Conservation (phyloP, 2,797 vertebrate genomes). For the Amblyopsis hoosieri region DNA sequence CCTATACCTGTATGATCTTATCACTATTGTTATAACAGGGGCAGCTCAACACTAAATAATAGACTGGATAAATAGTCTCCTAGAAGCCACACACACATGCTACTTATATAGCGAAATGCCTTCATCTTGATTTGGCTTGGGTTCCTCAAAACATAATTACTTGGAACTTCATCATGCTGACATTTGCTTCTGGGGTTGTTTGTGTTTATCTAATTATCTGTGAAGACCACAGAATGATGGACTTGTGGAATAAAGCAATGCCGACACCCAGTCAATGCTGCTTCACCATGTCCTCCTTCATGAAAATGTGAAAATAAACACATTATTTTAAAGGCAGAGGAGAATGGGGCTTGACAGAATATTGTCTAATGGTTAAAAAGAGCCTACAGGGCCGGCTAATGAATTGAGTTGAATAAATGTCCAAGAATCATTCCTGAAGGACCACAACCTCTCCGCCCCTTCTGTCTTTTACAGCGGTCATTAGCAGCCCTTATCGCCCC, state of each 20-base stretch:
- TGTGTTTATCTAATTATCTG: conserved; percentile 1
- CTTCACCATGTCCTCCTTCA: conserved; percentile 3
- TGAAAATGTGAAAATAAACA: conserved; percentile 28
- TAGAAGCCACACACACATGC: no score
- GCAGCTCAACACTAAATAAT: neutral
- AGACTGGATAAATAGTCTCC: neutral
- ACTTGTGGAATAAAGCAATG: neutral
- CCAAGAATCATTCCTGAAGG: conserved; percentile 30
- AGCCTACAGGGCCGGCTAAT: conserved; percentile 36
- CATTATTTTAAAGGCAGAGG: neutral
- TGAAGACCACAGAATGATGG: conserved; percentile 1
- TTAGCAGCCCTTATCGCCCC: conserved; percentile 72
- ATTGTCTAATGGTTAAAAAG: conserved; percentile 28
- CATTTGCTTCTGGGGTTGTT: neutral
- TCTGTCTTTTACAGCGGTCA: conserved; percentile 71
- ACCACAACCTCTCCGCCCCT: conserved; percentile 6
- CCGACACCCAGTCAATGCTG: neutral
- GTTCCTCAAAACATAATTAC: neutral
- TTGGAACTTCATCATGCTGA: conserved; percentile 9
- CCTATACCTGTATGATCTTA: no score
- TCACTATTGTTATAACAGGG: neutral
- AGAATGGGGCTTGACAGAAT: conserved; percentile 1
- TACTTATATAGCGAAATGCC: no score
- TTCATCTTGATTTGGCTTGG: neutral
- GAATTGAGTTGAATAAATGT: conserved; percentile 54